Base-by-base conservation (phyloP, 2,888 invertebrate species). In the Meteorus colon region DNA sequence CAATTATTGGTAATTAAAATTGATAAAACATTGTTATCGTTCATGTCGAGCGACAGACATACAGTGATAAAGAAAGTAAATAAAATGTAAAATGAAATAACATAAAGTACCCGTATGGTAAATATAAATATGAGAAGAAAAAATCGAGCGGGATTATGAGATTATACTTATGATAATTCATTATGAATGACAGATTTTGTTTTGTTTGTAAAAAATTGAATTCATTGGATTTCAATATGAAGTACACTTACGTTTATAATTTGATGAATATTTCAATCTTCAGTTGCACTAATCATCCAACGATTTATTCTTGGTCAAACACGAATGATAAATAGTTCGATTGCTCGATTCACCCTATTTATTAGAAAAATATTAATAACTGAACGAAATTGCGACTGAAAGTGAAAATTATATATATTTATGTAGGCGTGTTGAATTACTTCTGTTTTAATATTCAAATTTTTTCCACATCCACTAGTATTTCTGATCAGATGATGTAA, bases 1-100 rank as follows among this genome's bases (percentile, higher is more conserved):
- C 19, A 69, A 67, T 83, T 82, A 80, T 84, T 81, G 77, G 79
- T 81, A 84, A 84, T 82, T 83, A 82, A 82, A n/a, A 19, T n/a
- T 55, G 55, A 55, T 55, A 55, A 55, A 55, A 78, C 74, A 77
- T 77, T 75, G 65, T 73, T 73, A 68, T 79, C 74, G 27, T 70
- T 59, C 37, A 19, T 55, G 19, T 55, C 19, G 19, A 55, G 55
- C 19, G n/a, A 55, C 55, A 19, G 55, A 55, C 55, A 55, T 24
- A 41, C 12, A 41, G 41, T 41, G 41, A 41, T 41, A 41, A 41
- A 55, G 10, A 55, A 19, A 55, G 34, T 34, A 34, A 55, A 55
- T 55, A 55, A 19, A 24, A 55, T 55, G 19, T 48, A 4, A n/a
- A 48, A 48, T 48, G 14, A 48, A 48, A 48, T n/a, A 48, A 16